These are phyloP conservation scores for Drosophila pallidifrons DNA, from an alignment of 1,140 invertebrate species.

Conservation along the genomic window DNA sequence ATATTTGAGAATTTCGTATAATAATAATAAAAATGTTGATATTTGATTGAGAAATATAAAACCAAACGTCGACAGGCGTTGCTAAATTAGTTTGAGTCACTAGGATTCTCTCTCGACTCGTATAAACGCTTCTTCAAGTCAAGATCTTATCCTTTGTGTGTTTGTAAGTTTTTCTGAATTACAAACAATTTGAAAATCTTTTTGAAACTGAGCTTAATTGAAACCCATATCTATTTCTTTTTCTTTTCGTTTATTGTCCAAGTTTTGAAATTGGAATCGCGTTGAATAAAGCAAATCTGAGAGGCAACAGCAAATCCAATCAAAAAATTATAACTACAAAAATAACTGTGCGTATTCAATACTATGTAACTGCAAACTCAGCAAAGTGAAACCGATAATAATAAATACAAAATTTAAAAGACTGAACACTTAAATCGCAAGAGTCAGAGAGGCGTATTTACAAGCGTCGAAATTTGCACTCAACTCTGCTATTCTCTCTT, in stretches of 20 bases:
- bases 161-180: constrained; percentile 27
- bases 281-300: constrained; percentile 54
- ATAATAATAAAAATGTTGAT: not conserved
- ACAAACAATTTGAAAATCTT: constrained; percentile 28
- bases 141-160: constrained; percentile 36
- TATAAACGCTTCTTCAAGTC: constrained; percentile 39
- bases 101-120: constrained; percentile 6
- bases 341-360: constrained; percentile 3
- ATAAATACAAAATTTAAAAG: constrained; percentile 53
- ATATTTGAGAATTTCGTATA: not conserved
- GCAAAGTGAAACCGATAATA: constrained; percentile 12
- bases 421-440: constrained; percentile 54
- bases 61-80: not conserved
- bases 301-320: constrained; percentile 43
- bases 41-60: not conserved
- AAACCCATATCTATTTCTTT: constrained; percentile 81
- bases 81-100: not conserved
- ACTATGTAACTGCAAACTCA: not conserved
- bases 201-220: constrained; percentile 58
- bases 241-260: constrained; percentile 79
- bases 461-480: not conserved
- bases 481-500: not conserved
- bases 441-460: not conserved
- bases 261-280: constrained; percentile 78
- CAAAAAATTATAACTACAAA: constrained; percentile 16